Evolutionary conservation across 1,140 invertebrate species (phyloP).

Genomic region (Leptoteleia sp.): DNA sequence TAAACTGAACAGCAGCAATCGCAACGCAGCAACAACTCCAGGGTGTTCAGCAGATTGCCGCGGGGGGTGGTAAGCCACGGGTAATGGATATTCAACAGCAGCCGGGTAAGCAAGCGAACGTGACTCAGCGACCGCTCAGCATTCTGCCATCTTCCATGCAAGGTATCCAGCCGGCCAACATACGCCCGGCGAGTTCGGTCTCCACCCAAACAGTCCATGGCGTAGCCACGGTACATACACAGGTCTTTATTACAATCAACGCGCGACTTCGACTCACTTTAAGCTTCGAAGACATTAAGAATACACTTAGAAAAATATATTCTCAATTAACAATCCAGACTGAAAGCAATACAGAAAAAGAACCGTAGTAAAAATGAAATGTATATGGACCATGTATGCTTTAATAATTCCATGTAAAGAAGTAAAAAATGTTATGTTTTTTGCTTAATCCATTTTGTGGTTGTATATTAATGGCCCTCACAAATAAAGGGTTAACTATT

Average conservation of each 20-base stretch:
- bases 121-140: slow-evolving; percentile 83
- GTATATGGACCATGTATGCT: no score
- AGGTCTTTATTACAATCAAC: slow-evolving; percentile 63
- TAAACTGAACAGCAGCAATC: no score
- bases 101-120: slow-evolving; percentile 80
- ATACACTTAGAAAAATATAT: no score
- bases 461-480: no score
- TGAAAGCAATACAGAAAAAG: no score
- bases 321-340: no score
- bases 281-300: slow-evolving; percentile 5
- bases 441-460: no score
- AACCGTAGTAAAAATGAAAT: no score
- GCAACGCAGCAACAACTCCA: slow-evolving; percentile 82
- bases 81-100: slow-evolving; percentile 82
- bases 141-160: slow-evolving; percentile 85
- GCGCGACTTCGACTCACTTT: slow-evolving; percentile 4
- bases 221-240: slow-evolving; percentile 81
- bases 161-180: slow-evolving; percentile 81
- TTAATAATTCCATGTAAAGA: no score
- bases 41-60: slow-evolving; percentile 77
- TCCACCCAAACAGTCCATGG: slow-evolving; percentile 89
- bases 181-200: slow-evolving; percentile 88
- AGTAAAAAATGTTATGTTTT: no score
- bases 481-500: no score
- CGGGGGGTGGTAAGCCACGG: slow-evolving; percentile 77